A percentile compares a stretch with the other conserved stretches of the same genome.
Evolutionary conservation across 2,113 vertebrate species (phyloP).

Genomic region (Microtus ochrogaster): DNA sequence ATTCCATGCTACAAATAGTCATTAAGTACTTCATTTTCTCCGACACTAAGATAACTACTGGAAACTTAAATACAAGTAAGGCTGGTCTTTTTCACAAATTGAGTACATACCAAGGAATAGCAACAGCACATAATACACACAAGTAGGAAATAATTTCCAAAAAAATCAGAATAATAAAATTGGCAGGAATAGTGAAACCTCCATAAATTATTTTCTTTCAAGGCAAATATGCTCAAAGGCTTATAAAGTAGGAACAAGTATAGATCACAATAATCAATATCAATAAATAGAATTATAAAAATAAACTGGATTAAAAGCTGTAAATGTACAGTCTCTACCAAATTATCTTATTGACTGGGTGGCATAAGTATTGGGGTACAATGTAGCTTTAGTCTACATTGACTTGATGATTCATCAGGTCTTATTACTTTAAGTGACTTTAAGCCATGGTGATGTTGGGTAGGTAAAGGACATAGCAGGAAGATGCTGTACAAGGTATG

Average conservation of each 20-base stretch:
- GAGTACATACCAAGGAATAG: not conserved
- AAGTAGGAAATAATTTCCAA: not conserved
- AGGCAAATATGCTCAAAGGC: not conserved
- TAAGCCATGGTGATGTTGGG: not conserved
- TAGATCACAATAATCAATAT: not conserved
- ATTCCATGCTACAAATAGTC: conserved; percentile 1
- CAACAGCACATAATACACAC: not conserved
- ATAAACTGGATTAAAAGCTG: not conserved
- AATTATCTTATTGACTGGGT: not conserved
- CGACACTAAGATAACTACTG: not conserved
- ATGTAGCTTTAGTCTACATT: not conserved
- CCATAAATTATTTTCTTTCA: not conserved
- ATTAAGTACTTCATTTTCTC: conserved; percentile 20
- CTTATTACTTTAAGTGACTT: not conserved
- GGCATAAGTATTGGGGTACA: not conserved
- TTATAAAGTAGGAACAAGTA: not conserved
- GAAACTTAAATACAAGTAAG: conserved; percentile 5
- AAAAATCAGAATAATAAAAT: not conserved
- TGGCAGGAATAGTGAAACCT: not conserved
- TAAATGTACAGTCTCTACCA: too few relatives aligned
- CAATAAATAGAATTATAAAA: not conserved
- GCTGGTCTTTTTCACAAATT: not conserved
- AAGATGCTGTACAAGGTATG: not conserved
- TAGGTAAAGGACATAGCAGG: not conserved
- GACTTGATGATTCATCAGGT: not conserved